Conservation (phyloP, 2,113 vertebrate species). For the Carettochelys insculpta region DNA sequence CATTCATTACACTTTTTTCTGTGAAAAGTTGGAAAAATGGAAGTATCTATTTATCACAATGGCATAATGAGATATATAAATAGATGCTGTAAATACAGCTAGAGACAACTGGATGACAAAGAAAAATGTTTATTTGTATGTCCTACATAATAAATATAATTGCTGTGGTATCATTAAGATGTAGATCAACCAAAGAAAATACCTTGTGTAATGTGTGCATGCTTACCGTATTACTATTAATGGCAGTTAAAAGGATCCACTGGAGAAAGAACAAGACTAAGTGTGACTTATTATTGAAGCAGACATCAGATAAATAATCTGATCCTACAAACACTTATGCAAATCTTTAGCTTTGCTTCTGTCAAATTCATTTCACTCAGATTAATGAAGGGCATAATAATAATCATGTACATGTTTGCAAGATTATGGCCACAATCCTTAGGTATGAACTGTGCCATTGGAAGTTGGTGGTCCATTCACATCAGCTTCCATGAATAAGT, state of each 20-base stretch:
- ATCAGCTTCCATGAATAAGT: not conserved
- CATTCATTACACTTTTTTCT: not conserved
- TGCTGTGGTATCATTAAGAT: not conserved
- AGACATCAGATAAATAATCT: not conserved
- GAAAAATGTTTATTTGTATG: not conserved
- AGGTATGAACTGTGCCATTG: rapidly evolving
- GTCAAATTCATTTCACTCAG: not conserved
- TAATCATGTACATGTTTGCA: rapidly evolving
- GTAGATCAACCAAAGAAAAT: not conserved
- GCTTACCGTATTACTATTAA: not conserved
- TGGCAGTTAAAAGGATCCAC: not conserved
- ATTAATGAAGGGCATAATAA: not conserved
- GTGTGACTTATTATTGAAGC: rapidly evolving
- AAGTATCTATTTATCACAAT: not conserved
- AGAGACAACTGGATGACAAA: not conserved
- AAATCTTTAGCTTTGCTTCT: rapidly evolving
- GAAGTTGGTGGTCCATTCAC: not conserved
- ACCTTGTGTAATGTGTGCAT: not conserved
- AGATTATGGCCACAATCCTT: rapidly evolving
- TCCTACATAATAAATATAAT: not conserved
- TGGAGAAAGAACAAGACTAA: not conserved
- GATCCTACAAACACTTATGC: not conserved
- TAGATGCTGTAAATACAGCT: not conserved
- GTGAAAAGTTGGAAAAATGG: not conserved
- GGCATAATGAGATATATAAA: rapidly evolving